Base-by-base conservation (phyloP, 2,797 vertebrate species). In the Sorex maritimensis region DNA sequence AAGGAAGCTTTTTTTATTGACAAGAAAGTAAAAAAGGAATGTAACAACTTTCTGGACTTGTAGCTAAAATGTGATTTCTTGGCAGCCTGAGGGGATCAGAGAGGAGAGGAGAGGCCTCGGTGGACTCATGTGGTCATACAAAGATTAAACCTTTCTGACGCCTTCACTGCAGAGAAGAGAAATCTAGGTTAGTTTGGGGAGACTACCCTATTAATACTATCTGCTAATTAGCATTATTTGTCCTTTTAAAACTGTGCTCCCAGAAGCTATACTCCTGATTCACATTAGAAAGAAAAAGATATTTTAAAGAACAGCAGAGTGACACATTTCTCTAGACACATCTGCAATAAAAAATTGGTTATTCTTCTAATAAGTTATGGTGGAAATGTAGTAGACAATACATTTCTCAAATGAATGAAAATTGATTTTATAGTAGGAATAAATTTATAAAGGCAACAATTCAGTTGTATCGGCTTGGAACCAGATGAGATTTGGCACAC, bases 381-480 rank as follows among this genome's bases (percentile, higher is more conserved):
- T 38, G 85, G 0, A 23, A 23, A 88, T 2, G 6, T 4, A 69
- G 69, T 28, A 68, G 26, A 82, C 3, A 52, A 52, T 52, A 52
- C 11, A 52, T 52, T 52, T 81, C 30, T 67, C 26, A 23, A 88
- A 44, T n/a, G 49, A 52, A 14, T 52, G 6, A 52, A 52, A 26
- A 72, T 63, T 68, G 24, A 52, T 44, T 88, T 65, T 5, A 88
- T 14, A 11, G 4, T 24, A 63, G 2, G 41, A 52, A 26, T 30
- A 68, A 9, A 44, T 88, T 86, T 46, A 81, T 69, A 78, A 74
- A 49, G 67, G 1, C 44, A 86, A 52, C 38, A 28, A 88, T 73
- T 58, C 12, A n/a, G 19, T 34, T 77, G 7, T 21, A 28, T 73
- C 41, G 74, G 6, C 34, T 69, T 41, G 26, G 52, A 74, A 81